These are phyloP conservation scores for Thermophis baileyi DNA, from an alignment of 2,113 vertebrate species.

Conservation along the genomic window DNA sequence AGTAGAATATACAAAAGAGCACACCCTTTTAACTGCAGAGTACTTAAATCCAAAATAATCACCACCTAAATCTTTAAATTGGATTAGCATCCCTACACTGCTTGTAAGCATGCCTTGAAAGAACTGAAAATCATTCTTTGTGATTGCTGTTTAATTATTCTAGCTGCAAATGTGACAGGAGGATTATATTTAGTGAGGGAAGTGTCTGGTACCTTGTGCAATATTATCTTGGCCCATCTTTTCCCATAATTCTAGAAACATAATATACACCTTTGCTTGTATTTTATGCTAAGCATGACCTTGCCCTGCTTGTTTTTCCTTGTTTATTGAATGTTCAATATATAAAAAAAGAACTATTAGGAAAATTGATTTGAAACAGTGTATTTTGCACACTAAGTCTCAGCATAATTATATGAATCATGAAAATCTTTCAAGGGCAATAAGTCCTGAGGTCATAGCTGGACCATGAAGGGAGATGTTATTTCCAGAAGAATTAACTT, in stretches of 20 bases:
- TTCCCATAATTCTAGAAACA: background rate
- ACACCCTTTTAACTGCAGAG: background rate
- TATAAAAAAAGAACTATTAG: background rate
- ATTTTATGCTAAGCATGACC: background rate
- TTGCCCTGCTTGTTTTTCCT: background rate
- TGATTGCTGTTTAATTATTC: background rate
- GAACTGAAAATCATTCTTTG: background rate
- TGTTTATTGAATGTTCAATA: background rate
- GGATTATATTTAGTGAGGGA: background rate
- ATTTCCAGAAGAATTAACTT: background rate
- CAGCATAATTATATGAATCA: background rate
- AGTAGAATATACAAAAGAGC: background rate
- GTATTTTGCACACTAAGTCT: background rate
- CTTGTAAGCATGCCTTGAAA: background rate
- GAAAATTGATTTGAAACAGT: background rate
- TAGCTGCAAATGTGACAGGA: background rate
- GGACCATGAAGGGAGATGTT: background rate
- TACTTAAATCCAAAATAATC: conserved; percentile 19
- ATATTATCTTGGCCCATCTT: background rate
- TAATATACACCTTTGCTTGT: background rate
- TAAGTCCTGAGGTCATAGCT: background rate
- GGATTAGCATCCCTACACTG: background rate
- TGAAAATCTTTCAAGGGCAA: background rate
- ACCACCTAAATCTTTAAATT: background rate
- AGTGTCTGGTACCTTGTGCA: background rate